phyloP scores from a whole-genome alignment of 2,797 vertebrate species.

The Nannoperca australis region DNA sequence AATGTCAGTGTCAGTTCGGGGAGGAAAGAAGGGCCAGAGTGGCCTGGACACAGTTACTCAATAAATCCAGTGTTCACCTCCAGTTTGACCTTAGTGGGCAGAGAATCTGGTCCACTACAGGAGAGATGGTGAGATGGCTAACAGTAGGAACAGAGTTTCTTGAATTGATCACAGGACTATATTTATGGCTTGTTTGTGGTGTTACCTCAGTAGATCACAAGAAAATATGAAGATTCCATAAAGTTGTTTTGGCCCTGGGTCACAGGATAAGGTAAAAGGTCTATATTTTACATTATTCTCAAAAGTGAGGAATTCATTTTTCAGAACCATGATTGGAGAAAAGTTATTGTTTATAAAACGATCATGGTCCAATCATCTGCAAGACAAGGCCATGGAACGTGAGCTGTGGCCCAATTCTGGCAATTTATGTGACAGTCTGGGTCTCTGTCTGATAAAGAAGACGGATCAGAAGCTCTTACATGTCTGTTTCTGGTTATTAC shows the following conservation, averaged over 20 bases:
- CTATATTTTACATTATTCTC: conserved; percentile 25
- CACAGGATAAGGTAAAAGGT: conserved; percentile 8
- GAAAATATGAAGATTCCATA: not conserved
- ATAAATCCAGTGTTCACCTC: too few relatives aligned
- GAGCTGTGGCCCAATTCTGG: conserved; percentile 50
- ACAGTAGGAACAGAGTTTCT: conserved; percentile 1
- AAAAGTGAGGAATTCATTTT: conserved; percentile 36
- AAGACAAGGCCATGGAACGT: conserved; percentile 25
- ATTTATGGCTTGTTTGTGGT: conserved; percentile 1
- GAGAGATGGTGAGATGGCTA: not conserved
- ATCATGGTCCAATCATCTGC: conserved; percentile 8
- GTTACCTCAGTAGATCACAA: not conserved
- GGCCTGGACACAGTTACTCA: too few relatives aligned
- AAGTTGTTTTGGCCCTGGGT: not conserved
- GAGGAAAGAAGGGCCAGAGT: too few relatives aligned
- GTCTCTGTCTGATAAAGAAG: conserved; percentile 46
- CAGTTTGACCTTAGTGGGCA: too few relatives aligned
- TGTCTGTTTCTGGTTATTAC: conserved; percentile 38
- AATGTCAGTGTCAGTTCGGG: too few relatives aligned
- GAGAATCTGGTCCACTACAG: too few relatives aligned
- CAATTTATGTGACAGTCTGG: conserved; percentile 41
- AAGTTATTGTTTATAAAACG: conserved; percentile 23
- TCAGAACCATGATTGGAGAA: not conserved
- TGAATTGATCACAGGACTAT: conserved; percentile 3
- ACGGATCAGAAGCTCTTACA: conserved; percentile 12